Conservation (phyloP, 2,888 invertebrate genomes). For the Agriopis marginaria region DNA sequence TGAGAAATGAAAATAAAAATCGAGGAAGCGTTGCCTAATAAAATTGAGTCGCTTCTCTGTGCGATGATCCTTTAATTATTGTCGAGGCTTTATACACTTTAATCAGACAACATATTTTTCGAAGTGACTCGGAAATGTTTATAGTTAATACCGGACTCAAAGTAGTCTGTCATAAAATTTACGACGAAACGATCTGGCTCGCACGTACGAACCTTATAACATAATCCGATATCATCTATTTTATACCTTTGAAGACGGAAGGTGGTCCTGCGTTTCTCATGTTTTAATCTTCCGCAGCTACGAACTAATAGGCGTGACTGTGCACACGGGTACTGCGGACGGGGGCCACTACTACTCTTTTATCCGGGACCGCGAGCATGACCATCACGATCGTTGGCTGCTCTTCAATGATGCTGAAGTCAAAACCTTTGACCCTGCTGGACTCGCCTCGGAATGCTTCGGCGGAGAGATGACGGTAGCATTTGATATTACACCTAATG, state of each 20-base stretch:
- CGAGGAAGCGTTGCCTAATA: neutral
- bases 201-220: too few relatives aligned
- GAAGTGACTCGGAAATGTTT: too few relatives aligned
- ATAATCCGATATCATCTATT: too few relatives aligned
- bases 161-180: too few relatives aligned
- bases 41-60: neutral
- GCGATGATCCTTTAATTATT: neutral
- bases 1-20: neutral
- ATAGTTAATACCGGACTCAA: too few relatives aligned
- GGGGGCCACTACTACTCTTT: slow-evolving; percentile 99
- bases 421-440: slow-evolving; percentile 97
- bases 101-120: too few relatives aligned
- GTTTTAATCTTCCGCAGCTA: slow-evolving; percentile 72
- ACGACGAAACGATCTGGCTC: too few relatives aligned
- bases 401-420: slow-evolving; percentile 97
- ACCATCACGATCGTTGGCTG: slow-evolving; percentile 95
- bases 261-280: neutral
- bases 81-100: too few relatives aligned
- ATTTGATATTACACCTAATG: neutral
- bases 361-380: slow-evolving; percentile 93
- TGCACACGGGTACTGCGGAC: slow-evolving; percentile 99
- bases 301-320: slow-evolving; percentile 97
- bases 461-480: slow-evolving; percentile 98
- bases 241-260: too few relatives aligned
- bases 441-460: slow-evolving; percentile 97